These are phyloP conservation scores for Pseudopodoces humilis DNA, from an alignment of 2,113 vertebrate genomes.

Conservation along the genomic window DNA sequence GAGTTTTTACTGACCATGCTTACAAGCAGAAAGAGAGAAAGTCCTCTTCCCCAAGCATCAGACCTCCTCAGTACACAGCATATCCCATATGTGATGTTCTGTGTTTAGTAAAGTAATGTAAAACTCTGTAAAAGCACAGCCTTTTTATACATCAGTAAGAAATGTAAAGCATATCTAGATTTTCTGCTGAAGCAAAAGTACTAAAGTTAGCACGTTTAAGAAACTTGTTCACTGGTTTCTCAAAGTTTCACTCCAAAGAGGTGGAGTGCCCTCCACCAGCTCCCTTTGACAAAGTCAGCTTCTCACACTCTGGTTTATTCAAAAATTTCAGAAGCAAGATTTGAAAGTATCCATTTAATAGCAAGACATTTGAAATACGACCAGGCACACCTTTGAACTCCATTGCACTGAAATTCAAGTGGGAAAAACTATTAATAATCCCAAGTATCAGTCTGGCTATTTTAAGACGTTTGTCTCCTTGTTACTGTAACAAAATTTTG, in stretches of 20 bases:
- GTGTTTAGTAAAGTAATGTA: background rate
- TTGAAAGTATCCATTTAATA: background rate
- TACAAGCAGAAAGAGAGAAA: background rate
- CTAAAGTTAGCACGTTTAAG: background rate
- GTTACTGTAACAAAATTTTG: background rate
- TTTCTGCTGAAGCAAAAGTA: background rate
- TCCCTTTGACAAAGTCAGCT: background rate
- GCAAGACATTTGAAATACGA: background rate
- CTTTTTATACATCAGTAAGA: background rate
- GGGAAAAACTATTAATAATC: background rate
- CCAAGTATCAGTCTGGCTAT: background rate
- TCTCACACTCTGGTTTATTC: background rate
- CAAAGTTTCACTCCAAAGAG: too few species aligned
- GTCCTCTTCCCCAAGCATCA: background rate
- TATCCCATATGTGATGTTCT: background rate
- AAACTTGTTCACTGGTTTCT: background rate
- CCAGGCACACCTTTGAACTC: background rate
- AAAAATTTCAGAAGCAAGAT: background rate
- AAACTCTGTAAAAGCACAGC: background rate
- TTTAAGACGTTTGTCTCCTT: background rate
- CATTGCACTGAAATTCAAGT: background rate
- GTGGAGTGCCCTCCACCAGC: background rate
- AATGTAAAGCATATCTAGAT: background rate
- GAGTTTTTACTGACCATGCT: rapidly evolving
- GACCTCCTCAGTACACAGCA: background rate